Percentiles rank a stretch among this genome's conserved stretches.
phyloP scores from a whole-genome alignment of 2,888 invertebrate species.

The Atherix ibis region DNA sequence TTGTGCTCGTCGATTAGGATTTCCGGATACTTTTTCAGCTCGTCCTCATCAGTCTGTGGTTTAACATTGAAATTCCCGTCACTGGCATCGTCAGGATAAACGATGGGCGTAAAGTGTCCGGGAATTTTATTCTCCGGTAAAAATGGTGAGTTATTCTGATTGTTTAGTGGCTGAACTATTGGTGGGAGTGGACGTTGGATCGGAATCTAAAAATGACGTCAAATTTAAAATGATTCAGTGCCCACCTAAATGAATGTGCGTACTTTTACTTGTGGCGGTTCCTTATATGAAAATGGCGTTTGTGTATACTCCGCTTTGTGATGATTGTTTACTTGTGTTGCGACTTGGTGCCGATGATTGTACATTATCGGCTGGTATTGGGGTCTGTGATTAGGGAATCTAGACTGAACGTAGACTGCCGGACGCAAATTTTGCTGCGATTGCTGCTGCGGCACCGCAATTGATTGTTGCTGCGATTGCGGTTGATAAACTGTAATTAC shows the following conservation, averaged over 20 bases:
- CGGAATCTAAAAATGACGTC: conserved; percentile 1
- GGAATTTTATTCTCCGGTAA: conserved; percentile 38
- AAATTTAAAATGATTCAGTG: no score
- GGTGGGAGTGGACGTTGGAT: not conserved
- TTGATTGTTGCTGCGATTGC: conserved; percentile 10
- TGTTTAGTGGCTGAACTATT: conserved; percentile 18
- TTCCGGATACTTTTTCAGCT: no score
- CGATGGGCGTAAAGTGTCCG: conserved; percentile 38
- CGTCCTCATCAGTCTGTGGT: conserved; percentile 3
- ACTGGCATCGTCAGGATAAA: conserved; percentile 20
- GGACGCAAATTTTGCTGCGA: conserved; percentile 13
- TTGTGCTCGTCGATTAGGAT: no score
- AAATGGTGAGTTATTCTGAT: conserved; percentile 32
- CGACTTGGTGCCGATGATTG: conserved; percentile 8
- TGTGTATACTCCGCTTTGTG: conserved; percentile 6
- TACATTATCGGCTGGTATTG: conserved; percentile 10
- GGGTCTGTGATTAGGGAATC: conserved; percentile 8
- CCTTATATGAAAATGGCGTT: conserved; percentile 9
- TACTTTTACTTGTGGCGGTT: no score
- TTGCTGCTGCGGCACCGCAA: conserved; percentile 2
- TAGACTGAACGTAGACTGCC: not conserved
- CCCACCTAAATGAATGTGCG: no score
- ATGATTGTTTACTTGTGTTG: conserved; percentile 1
- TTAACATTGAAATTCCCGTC: conserved; percentile 11
- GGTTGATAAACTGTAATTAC: conserved; percentile 18